Percentiles rank a stretch among this genome's conserved stretches.
Evolutionary conservation across 2,888 invertebrate species (phyloP).

Genomic region (Emmelina monodactyla): DNA sequence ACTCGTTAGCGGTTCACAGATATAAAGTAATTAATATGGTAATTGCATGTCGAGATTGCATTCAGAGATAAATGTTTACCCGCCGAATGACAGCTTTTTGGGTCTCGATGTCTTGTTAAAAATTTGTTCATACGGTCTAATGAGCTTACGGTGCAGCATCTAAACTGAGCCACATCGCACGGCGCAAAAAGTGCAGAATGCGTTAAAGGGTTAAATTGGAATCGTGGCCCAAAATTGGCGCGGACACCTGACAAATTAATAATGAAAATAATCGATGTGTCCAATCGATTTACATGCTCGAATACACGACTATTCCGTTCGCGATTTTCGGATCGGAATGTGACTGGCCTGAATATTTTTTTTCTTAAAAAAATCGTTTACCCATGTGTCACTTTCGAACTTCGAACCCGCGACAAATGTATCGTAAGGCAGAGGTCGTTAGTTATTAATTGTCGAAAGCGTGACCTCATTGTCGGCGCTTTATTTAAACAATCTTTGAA

Average conservation of each 20-base stretch:
- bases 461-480: too few species aligned
- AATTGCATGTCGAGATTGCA: constrained; percentile 43
- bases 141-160: constrained; percentile 8
- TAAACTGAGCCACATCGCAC: not conserved
- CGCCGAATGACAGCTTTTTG: constrained; percentile 27
- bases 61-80: constrained; percentile 37
- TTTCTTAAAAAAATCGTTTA: too few species aligned
- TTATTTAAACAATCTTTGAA: too few species aligned
- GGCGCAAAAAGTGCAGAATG: not conserved
- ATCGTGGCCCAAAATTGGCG: constrained; percentile 20
- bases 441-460: too few species aligned
- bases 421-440: too few species aligned
- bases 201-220: constrained; percentile 1
- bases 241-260: constrained; percentile 43
- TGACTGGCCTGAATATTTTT: too few species aligned
- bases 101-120: constrained; percentile 22
- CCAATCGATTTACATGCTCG: constrained; percentile 44
- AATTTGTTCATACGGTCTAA: constrained; percentile 24
- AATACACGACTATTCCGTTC: constrained; percentile 25
- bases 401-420: too few species aligned
- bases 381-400: too few species aligned
- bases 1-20: constrained; percentile 23
- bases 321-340: constrained; percentile 8
- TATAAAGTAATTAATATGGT: constrained; percentile 51
- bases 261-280: constrained; percentile 50